A percentile compares a stretch with the other conserved stretches of the same genome.
Evolutionary conservation across 2,888 invertebrate genomes (phyloP).

Genomic region (Epinotia demarniana): DNA sequence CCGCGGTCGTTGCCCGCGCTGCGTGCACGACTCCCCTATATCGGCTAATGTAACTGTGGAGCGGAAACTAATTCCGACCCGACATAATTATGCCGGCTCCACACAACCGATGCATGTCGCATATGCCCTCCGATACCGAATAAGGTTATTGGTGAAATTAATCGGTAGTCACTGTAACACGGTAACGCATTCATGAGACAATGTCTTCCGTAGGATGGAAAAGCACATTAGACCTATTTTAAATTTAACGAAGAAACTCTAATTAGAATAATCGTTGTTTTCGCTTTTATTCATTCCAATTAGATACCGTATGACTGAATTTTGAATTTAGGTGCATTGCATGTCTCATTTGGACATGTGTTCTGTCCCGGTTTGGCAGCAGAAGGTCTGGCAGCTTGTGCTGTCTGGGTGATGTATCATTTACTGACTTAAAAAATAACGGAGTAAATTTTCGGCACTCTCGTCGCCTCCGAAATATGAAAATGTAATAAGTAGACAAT

Average conservation of each 20-base stretch:
- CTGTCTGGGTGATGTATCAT: too few species aligned
- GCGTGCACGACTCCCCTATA: conserved; percentile 79
- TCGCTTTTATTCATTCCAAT: neutral
- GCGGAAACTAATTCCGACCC: conserved; percentile 60
- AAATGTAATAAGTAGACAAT: conserved; percentile 63
- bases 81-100: conserved; percentile 22
- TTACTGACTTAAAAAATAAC: too few species aligned
- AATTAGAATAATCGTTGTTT: neutral
- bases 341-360: too few species aligned
- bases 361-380: too few species aligned
- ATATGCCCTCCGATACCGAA: neutral
- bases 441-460: neutral
- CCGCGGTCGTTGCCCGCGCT: conserved; percentile 81
- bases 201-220: neutral
- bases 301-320: neutral
- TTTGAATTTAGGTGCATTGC: too few species aligned
- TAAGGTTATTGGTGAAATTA: neutral
- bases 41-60: conserved; percentile 70
- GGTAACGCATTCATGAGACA: neutral
- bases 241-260: too few species aligned
- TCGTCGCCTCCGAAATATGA: conserved; percentile 47
- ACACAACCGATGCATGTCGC: conserved; percentile 1
- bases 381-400: too few species aligned
- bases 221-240: neutral
- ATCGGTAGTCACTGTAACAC: neutral